Conservation (phyloP, 2,888 invertebrate genomes). For the Diploptera punctata region DNA sequence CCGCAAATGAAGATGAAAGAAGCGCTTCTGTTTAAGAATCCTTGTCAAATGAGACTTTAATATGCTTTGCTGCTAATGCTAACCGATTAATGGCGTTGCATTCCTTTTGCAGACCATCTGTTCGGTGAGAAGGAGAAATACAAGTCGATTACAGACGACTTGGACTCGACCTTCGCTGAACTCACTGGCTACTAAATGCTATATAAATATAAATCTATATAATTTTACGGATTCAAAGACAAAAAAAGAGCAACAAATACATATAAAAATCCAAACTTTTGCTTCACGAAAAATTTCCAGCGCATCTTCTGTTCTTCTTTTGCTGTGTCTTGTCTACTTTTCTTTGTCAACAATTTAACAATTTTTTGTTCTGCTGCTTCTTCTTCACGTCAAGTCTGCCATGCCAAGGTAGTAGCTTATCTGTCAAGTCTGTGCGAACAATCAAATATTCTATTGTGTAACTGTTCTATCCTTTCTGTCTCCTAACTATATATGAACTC, state of each 20-base stretch:
- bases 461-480: no score
- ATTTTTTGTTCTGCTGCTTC: slow-evolving; percentile 31
- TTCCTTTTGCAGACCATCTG: slow-evolving; percentile 72
- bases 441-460: no score
- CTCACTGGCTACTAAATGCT: slow-evolving; percentile 90
- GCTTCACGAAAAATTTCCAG: slow-evolving; percentile 23
- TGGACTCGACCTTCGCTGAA: slow-evolving; percentile 96
- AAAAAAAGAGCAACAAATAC: slow-evolving; percentile 27
- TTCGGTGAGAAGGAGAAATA: slow-evolving; percentile 87
- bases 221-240: not conserved
- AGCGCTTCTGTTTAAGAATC: not conserved
- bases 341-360: slow-evolving; percentile 32
- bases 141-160: slow-evolving; percentile 97
- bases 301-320: slow-evolving; percentile 34
- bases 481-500: no score
- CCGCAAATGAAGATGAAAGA: no score
- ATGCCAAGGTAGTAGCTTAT: slow-evolving; percentile 43
- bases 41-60: not conserved
- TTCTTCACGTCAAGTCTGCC: slow-evolving; percentile 38
- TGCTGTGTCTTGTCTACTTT: slow-evolving; percentile 29
- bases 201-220: slow-evolving; percentile 15
- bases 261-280: slow-evolving; percentile 34
- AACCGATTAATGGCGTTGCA: slow-evolving; percentile 26
- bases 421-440: slow-evolving; percentile 33
- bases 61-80: slow-evolving; percentile 16